A percentile compares a stretch with the other conserved stretches of the same genome.
Evolutionary conservation across 2,888 invertebrate species (phyloP).

Genomic region (Pristionchus maxplancki): DNA sequence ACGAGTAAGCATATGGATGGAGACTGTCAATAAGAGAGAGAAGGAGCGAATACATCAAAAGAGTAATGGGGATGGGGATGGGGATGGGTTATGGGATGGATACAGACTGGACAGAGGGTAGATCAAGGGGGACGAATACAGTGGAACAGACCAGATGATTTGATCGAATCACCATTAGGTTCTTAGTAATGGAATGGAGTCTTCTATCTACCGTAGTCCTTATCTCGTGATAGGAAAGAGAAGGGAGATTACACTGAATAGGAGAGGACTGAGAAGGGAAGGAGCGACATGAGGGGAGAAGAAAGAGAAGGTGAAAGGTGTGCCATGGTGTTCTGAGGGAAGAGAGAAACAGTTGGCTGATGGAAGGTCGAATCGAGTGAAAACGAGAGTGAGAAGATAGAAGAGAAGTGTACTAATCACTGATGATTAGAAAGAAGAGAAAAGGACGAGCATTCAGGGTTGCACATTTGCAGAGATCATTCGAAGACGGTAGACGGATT

Average conservation of each 20-base stretch:
- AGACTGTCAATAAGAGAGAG: conserved; percentile 37
- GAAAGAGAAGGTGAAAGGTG: conserved; percentile 47
- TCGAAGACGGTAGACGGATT: no score
- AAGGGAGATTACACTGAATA: conserved; percentile 15
- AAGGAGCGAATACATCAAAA: conserved; percentile 35
- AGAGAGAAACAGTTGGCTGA: conserved; percentile 10
- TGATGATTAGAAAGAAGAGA: conserved; percentile 14
- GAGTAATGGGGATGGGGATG: conserved; percentile 32
- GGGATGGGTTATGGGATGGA: neutral
- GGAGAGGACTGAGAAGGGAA: neutral
- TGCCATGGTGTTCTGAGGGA: neutral
- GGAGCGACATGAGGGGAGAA: conserved; percentile 20
- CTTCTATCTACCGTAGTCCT: neutral
- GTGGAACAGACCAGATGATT: neutral
- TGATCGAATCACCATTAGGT: conserved; percentile 4
- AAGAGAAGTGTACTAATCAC: conserved; percentile 3
- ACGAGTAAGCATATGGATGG: conserved; percentile 6
- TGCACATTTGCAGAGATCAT: no score
- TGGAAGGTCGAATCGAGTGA: conserved; percentile 23
- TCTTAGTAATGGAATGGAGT: neutral
- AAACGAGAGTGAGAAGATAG: conserved; percentile 3
- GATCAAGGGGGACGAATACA: neutral
- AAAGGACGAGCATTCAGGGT: neutral
- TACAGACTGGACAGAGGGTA: neutral
- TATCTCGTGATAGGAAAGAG: neutral